Evolutionary conservation across 2,113 vertebrate genomes (phyloP), one percentile per base, ranked within the genome.

Genomic region (Dendropsophus ebraccatus): DNA sequence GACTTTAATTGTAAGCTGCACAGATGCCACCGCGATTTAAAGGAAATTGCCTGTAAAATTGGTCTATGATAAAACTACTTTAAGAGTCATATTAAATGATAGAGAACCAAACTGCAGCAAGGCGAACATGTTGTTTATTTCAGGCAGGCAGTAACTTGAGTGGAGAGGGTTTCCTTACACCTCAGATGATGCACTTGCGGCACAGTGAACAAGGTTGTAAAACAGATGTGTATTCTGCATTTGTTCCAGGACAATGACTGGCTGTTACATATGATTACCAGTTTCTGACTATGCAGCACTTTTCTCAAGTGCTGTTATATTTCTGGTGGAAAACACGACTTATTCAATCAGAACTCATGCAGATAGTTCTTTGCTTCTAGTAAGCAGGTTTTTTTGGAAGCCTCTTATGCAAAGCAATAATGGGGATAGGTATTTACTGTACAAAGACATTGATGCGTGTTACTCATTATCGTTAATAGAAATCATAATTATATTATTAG

Each of bases 221-320:
- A 32, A 35, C 28, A 76, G 28, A 77, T 77, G 49, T 11, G 12
- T 50, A 77, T 54, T 77, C 54, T 25, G 54, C 30, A 62, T 80
- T 80, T 56, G 54, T 80, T 30, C 30, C 77, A 77, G 21, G 14
- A 77, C 75, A 32, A 25, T 54, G 75, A 77, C 49, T 54, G 30
- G 28, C 47, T 77, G 25, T 77, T 35, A 47, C 49, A 77, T 54
- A 77, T 32, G 75, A 77, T 77, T 77, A 54, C 49, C 75, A 54
- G 17, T 54, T 77, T 77, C 28, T 54, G 49, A 32, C 49, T 77
- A 32, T 77, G 19, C 11, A 54, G 49, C 17, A 23, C 35, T 77
- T 77, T 77, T 54, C 50, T 77, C 49, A 77, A 77, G 50, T 54
- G 32, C 75, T 54, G 19, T 35, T 32, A 54, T 82, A 54, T 62